Percentiles rank a stretch among this genome's conserved stretches.
phyloP scores from a whole-genome alignment of 2,888 invertebrate genomes.

The Tigriopus californicus region DNA sequence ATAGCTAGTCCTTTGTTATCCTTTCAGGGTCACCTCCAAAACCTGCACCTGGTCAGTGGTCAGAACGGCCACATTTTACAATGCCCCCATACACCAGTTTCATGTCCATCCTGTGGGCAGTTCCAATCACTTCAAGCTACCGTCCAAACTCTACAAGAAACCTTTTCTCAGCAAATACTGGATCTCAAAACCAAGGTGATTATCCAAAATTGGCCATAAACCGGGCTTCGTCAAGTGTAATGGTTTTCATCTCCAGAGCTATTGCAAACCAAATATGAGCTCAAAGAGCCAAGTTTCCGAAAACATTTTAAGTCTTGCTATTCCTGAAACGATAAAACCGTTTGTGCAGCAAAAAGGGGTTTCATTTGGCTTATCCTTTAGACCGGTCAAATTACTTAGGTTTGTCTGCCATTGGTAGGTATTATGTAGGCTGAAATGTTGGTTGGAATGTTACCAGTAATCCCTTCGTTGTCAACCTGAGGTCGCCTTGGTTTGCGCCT shows the following conservation, averaged over 20 bases:
- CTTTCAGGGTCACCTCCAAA: conserved; percentile 63
- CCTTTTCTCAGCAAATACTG: neutral
- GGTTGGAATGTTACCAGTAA: neutral
- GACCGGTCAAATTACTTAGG: too few relatives aligned
- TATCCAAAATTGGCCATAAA: too few relatives aligned
- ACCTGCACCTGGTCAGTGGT: conserved; percentile 62
- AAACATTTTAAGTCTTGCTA: neutral
- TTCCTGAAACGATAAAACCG: too few relatives aligned
- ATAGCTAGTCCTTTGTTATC: too few relatives aligned
- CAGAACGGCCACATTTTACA: conserved; percentile 67
- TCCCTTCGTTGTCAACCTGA: neutral
- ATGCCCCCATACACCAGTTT: conserved; percentile 65
- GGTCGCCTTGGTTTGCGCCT: too few relatives aligned
- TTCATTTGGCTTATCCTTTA: too few relatives aligned
- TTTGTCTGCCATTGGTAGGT: too few relatives aligned
- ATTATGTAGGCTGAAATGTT: too few relatives aligned
- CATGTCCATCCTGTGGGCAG: conserved; percentile 77
- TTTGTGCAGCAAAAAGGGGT: too few relatives aligned
- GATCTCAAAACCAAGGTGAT: neutral
- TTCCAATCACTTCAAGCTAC: conserved; percentile 63
- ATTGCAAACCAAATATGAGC: conserved; percentile 1
- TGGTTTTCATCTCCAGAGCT: neutral
- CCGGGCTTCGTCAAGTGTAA: too few relatives aligned
- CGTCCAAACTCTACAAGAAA: conserved; percentile 56
- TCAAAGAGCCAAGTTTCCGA: too few relatives aligned